Base-by-base conservation (phyloP, 2,797 vertebrate genomes). In the Chelon auratus region DNA sequence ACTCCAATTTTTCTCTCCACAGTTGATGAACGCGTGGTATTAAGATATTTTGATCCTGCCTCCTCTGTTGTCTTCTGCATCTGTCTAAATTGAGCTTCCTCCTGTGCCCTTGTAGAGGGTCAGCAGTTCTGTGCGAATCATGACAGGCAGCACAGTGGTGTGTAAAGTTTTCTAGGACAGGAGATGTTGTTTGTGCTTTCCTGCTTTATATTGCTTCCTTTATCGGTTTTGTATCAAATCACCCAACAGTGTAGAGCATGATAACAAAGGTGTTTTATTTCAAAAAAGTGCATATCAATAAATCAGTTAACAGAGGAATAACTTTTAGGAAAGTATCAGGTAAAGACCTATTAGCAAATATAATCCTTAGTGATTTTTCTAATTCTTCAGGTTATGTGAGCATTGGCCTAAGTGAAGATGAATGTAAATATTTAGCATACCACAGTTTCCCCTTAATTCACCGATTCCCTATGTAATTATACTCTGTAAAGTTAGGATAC, bases 11-110 rank as follows among this genome's bases (percentile, higher is more conserved):
- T 47, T 50, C 55, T 60, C 60, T 24, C 33, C 60, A 15, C 18
- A 17, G 13, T 69, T 26, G 68, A 39, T 75, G 63, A 66, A 63
- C 62, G 60, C 4, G 5, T 36, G 36, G 67, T 26, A 59, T 87
- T 85, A 59, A 64, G 61, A 57, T 68, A 62, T 81, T 63, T 68
- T 20, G 48, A 74, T 81, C 57, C 64, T 42, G 65, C 48, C 78
- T 52, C 56, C 61, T 66, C 78, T 67, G 55, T 67, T 72, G 74
- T 78, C 53, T 75, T 72, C 73, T 74, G 65, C 65, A 78, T 78
- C 66, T 63, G 11, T 45, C 66, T 39, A 22, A 75, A 59, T 61
- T 15, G 11, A 39, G 48, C 12, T 57, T 57, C 26, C 65, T 59
- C 59, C 14, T 47, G 8, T 58, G 75, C 39, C 68, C 66, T 65